Evolutionary conservation across 2,113 vertebrate genomes (phyloP).

Genomic region (Chaetura pelagica): DNA sequence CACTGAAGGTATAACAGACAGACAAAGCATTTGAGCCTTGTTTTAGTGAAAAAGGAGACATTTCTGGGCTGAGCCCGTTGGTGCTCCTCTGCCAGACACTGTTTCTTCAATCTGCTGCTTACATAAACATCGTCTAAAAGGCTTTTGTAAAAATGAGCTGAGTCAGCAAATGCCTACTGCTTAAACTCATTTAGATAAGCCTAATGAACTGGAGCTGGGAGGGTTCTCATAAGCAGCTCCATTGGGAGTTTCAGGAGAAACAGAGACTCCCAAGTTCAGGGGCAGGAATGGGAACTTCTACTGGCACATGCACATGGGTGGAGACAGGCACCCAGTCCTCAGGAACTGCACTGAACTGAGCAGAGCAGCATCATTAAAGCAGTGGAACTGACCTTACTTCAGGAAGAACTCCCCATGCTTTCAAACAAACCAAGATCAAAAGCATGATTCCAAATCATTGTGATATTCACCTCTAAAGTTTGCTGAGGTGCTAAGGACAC

Average conservation of each 20-base stretch:
- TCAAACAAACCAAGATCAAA: neutral
- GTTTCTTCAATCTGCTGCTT: neutral
- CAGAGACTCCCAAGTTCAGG: neutral
- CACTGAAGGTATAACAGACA: neutral
- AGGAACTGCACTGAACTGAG: neutral
- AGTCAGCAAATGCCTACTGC: constrained; percentile 30
- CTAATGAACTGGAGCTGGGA: neutral
- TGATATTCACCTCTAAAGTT: neutral
- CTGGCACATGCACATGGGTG: neutral
- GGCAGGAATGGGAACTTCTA: neutral
- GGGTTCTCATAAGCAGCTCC: neutral
- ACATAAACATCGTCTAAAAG: neutral
- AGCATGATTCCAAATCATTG: neutral
- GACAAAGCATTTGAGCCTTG: neutral
- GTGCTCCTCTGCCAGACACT: neutral
- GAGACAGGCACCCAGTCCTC: neutral
- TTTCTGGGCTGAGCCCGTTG: neutral
- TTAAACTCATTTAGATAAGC: constrained; percentile 14
- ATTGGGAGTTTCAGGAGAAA: neutral
- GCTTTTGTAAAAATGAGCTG: constrained; percentile 14
- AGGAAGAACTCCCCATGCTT: neutral
- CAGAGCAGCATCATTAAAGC: neutral
- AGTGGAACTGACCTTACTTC: neutral
- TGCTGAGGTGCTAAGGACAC: neutral
- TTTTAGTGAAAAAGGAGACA: neutral